Conservation (phyloP, 2,113 vertebrate species). For the Sceloporus undulatus region DNA sequence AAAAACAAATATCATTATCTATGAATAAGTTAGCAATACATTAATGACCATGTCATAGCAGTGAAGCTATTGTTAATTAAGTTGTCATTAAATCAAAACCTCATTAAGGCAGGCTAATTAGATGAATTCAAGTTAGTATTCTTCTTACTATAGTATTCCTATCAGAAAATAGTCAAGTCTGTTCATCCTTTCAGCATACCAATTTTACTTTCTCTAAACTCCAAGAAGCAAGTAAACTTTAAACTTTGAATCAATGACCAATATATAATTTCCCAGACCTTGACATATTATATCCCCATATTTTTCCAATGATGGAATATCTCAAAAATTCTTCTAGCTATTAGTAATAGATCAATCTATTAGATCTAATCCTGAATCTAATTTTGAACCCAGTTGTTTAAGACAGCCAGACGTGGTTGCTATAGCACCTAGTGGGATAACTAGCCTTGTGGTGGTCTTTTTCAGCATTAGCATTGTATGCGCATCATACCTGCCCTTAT, state of each 20-base stretch:
- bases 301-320: background rate
- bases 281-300: background rate
- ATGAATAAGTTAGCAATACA: background rate
- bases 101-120: background rate
- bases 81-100: background rate
- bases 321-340: background rate
- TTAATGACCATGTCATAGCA: background rate
- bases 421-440: background rate
- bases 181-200: background rate
- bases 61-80: background rate
- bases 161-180: background rate
- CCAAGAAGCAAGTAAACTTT: background rate
- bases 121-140: background rate
- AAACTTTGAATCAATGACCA: background rate
- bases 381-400: background rate
- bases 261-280: background rate
- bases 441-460: background rate
- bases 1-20: background rate
- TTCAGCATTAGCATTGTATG: background rate
- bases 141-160: background rate
- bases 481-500: background rate
- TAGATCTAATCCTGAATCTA: background rate
- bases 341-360: background rate
- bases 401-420: background rate
- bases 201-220: background rate